phyloP scores from a whole-genome alignment of 2,797 vertebrate species.

The Bothrops alternatus region DNA sequence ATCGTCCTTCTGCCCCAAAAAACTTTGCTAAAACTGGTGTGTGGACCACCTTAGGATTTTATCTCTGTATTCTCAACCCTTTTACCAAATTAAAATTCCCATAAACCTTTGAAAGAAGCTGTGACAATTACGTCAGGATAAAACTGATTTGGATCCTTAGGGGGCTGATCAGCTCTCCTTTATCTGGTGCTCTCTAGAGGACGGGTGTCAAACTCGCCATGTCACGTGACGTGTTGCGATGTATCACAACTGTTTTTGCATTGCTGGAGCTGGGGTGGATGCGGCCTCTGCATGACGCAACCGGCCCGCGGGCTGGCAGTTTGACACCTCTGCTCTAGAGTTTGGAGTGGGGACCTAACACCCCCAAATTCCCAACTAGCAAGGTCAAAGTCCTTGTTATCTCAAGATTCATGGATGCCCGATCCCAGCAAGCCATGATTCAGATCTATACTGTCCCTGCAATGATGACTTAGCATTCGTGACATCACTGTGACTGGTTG shows the following conservation, averaged over 20 bases:
- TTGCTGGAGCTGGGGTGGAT: no score
- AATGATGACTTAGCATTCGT: background rate
- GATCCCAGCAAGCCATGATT: background rate
- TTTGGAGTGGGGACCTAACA: background rate
- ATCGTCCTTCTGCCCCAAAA: background rate
- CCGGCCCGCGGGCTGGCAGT: no score
- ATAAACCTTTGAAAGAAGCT: background rate
- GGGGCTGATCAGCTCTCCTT: background rate
- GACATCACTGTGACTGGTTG: background rate
- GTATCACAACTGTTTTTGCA: no score
- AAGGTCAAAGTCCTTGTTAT: background rate
- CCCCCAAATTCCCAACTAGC: background rate
- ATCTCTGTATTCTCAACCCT: background rate
- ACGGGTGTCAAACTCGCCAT: background rate
- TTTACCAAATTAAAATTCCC: no score
- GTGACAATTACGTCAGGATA: background rate
- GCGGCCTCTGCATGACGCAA: no score
- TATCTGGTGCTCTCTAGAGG: background rate
- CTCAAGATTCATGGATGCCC: background rate
- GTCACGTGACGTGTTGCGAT: no score
- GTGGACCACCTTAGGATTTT: background rate
- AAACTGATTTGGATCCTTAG: background rate
- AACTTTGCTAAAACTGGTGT: background rate
- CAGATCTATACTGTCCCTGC: background rate
- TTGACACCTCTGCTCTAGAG: background rate